Conservation (phyloP, 2,888 invertebrate genomes). For the Drosophila barbarae region DNA sequence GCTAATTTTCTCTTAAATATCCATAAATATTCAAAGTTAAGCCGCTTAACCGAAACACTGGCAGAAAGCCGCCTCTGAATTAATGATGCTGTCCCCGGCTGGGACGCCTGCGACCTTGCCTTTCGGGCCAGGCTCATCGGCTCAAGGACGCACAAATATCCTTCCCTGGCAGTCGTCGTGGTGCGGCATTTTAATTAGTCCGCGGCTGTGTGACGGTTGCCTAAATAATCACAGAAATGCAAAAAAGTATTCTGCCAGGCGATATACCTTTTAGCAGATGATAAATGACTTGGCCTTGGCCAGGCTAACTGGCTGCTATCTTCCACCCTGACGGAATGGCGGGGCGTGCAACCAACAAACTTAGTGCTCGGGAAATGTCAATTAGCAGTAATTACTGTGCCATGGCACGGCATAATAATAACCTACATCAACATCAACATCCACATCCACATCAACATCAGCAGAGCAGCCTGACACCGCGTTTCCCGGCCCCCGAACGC, state of each 20-base stretch:
- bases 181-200: slow-evolving; percentile 65
- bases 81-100: slow-evolving; percentile 56
- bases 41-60: slow-evolving; percentile 20
- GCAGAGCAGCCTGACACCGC: slow-evolving; percentile 40
- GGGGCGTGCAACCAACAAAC: slow-evolving; percentile 20
- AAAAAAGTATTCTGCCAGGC: slow-evolving; percentile 10
- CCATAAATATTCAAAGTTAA: slow-evolving; percentile 40
- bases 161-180: slow-evolving; percentile 25
- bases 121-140: slow-evolving; percentile 11
- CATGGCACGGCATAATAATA: slow-evolving; percentile 58
- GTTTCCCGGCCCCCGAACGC: slow-evolving; percentile 6
- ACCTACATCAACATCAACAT: slow-evolving; percentile 47
- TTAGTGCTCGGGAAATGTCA: slow-evolving; percentile 54
- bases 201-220: slow-evolving; percentile 22
- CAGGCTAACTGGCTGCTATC: slow-evolving; percentile 25
- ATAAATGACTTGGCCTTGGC: slow-evolving; percentile 37
- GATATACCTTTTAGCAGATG: slow-evolving; percentile 33
- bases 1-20: slow-evolving; percentile 18
- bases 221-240: slow-evolving; percentile 34
- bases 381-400: slow-evolving; percentile 67
- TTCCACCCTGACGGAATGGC: neutral
- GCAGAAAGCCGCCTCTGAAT: slow-evolving; percentile 44
- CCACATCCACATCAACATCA: slow-evolving; percentile 7
- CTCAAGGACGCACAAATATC: slow-evolving; percentile 41
- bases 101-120: slow-evolving; percentile 46